Base-by-base conservation (phyloP, 2,797 vertebrate species). In the Xyrichtys novacula region DNA sequence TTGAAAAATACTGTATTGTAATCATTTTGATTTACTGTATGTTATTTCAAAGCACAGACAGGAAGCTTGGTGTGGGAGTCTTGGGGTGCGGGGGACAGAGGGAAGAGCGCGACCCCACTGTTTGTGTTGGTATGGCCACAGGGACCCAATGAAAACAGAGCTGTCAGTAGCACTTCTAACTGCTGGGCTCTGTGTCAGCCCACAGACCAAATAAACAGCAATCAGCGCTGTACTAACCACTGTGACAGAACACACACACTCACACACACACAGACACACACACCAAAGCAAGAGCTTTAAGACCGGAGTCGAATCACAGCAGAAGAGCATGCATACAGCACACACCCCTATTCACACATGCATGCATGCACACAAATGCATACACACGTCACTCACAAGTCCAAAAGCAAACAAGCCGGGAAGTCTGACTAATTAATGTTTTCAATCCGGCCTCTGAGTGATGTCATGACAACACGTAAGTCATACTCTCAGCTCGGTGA, bases 171-270 rank as follows among this genome's bases (percentile, higher is more conserved):
- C 31, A 67, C 80, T 92, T 66, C 68, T 89, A 81, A 85, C 86
- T 85, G 80, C 58, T 54, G 74, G 72, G 77, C 86, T 82, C 87
- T 73, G 76, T 90, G 91, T 93, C 89, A 88, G 83, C 77, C 88
- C 90, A 87, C 89, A 91, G 88, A 89, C 85, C 91, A 87, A 91
- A 92, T 91, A 93, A 94, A 92, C 91, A 93, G 88, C 89, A 92
- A 93, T 92, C 92, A 93, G 91, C 47, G 43, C 85, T 79, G 73
- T 58, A 56, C 84, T 86, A 92, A 90, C 89, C 85, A 79, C 88
- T 82, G 78, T 76, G 68, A 85, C 62, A 89, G 74, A 81, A 74
- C 77, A 78, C 72, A 76, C 85, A 86, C 83, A 81, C 75, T 75
- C 66, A 70, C 49, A 71, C 67, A 63, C 63, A 34, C 64, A n/a